Evolutionary conservation across 2,113 vertebrate species (phyloP).

Genomic region (Pyrgilauda ruficollis): DNA sequence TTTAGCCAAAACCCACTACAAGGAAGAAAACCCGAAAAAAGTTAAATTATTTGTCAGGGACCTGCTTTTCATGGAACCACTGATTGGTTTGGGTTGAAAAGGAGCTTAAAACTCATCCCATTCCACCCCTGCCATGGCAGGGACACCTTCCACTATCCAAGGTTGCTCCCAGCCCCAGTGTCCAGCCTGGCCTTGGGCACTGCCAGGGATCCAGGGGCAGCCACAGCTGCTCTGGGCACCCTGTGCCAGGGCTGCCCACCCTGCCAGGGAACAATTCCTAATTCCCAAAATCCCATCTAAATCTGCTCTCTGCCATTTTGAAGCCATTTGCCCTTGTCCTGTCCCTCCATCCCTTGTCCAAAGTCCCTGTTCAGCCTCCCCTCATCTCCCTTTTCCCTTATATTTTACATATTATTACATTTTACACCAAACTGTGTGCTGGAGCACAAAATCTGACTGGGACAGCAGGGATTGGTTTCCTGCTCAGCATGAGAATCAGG

Average conservation of each 20-base stretch:
- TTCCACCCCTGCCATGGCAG: neutral
- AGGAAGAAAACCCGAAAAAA: neutral
- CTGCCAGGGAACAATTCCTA: neutral
- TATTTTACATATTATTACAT: neutral
- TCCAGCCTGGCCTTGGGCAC: neutral
- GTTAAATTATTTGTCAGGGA: neutral
- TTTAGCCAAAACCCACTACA: neutral
- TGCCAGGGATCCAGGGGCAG: neutral
- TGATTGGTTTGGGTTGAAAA: neutral
- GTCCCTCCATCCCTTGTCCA: neutral
- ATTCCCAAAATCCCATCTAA: neutral
- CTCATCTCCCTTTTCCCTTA: neutral
- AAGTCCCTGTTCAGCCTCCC: neutral
- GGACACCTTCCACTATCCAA: neutral
- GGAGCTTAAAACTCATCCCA: rapidly evolving
- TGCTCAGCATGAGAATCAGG: neutral
- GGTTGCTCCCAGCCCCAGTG: neutral
- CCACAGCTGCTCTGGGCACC: neutral
- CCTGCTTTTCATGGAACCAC: neutral
- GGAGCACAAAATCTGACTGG: neutral
- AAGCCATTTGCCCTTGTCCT: neutral
- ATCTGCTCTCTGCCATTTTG: no score
- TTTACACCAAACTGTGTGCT: neutral
- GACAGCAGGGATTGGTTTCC: neutral
- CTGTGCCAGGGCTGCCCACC: neutral